phyloP scores from a whole-genome alignment of 2,797 vertebrate species.

The Odontamblyopus lacepedii region DNA sequence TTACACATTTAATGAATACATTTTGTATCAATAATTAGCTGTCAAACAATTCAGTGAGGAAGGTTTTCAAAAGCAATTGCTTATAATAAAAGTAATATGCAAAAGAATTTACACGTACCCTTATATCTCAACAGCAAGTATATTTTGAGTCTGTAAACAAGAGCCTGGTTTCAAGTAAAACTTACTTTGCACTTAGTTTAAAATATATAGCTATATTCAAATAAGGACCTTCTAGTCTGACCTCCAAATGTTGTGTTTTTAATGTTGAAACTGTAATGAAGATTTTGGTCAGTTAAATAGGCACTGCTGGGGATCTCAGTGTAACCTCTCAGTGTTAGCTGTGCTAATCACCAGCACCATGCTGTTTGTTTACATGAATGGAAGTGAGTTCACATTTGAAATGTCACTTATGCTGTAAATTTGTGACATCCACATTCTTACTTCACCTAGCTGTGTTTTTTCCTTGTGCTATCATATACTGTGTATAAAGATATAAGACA shows the following conservation, averaged over 20 bases:
- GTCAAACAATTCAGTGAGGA: background rate
- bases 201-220: background rate
- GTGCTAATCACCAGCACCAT: background rate
- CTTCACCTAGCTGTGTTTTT: background rate
- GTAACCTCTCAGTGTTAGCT: background rate
- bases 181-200: background rate
- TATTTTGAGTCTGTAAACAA: background rate
- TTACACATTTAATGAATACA: constrained; percentile 3
- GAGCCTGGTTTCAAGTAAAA: background rate
- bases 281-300: background rate
- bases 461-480: background rate
- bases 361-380: constrained; percentile 1
- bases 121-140: background rate
- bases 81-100: background rate
- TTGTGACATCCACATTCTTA: background rate
- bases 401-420: background rate
- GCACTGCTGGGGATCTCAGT: background rate
- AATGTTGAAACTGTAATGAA: background rate
- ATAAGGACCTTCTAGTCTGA: background rate
- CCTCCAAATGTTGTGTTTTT: background rate
- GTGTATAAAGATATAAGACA: background rate
- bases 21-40: background rate
- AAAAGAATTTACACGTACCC: too few species aligned
- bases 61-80: background rate
- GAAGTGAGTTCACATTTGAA: background rate